phyloP scores from a whole-genome alignment of 92 coral and sea anemone genomes.

The Bergia sp. region DNA sequence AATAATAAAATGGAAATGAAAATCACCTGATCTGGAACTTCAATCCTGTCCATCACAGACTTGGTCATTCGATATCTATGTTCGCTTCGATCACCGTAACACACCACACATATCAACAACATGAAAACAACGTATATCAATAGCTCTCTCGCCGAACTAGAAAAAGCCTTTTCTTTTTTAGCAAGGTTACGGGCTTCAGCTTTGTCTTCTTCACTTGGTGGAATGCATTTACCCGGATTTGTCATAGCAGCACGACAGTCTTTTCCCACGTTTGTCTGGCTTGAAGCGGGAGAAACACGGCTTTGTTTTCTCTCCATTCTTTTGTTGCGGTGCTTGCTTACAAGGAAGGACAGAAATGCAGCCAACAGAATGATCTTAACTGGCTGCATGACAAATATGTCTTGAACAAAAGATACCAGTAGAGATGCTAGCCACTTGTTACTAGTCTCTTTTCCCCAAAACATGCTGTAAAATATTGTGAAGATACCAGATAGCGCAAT shows the following conservation, averaged over 20 bases:
- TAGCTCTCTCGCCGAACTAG: constrained; percentile 43
- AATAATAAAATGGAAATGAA: no score
- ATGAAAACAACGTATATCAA: constrained; percentile 52
- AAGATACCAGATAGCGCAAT: constrained; percentile 30
- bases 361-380: constrained; percentile 43
- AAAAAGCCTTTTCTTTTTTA: constrained; percentile 4
- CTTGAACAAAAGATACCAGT: constrained; percentile 41
- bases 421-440: constrained; percentile 39
- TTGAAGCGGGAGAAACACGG: constrained; percentile 28
- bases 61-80: constrained; percentile 60
- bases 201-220: constrained; percentile 12
- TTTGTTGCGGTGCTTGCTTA: constrained; percentile 9
- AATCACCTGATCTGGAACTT: constrained; percentile 45
- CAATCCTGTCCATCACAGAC: constrained; percentile 57
- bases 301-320: constrained; percentile 3
- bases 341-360: constrained; percentile 2
- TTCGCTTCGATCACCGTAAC: constrained; percentile 59
- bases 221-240: background rate
- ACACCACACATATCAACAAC: constrained; percentile 51
- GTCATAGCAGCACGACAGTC: background rate
- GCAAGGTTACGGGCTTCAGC: background rate
- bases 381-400: constrained; percentile 43
- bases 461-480: constrained; percentile 53
- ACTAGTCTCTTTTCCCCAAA: constrained; percentile 37
- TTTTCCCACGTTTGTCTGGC: background rate